Evolutionary conservation across 2,888 invertebrate genomes (phyloP).

Genomic region (Branchellion lobata): DNA sequence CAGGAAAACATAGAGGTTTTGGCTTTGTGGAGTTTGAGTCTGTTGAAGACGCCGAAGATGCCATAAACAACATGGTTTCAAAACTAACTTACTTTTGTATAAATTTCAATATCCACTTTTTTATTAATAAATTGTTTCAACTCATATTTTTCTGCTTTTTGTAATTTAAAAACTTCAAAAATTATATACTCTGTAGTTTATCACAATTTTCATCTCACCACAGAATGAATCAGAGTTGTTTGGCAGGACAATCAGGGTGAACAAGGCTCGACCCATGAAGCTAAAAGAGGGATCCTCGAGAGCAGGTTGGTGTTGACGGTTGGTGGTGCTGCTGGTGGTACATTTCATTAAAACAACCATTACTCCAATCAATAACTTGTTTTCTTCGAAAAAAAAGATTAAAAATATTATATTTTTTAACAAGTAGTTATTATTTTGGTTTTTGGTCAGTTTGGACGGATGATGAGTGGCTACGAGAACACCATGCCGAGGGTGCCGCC

Average conservation of each 20-base stretch:
- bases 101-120: neutral
- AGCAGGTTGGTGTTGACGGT: conserved; percentile 67
- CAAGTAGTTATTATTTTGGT: too few relatives aligned
- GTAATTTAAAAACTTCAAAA: neutral
- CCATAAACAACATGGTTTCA: conserved; percentile 94
- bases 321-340: too few relatives aligned
- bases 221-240: conserved; percentile 96
- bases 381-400: neutral
- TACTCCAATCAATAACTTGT: neutral
- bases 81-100: conserved; percentile 1
- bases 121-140: neutral
- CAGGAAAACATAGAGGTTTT: conserved; percentile 95
- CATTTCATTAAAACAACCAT: neutral
- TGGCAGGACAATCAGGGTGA: conserved; percentile 91
- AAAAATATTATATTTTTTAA: too few relatives aligned
- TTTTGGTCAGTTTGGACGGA: conserved; percentile 92
- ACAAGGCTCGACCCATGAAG: conserved; percentile 92
- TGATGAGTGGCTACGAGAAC: conserved; percentile 94
- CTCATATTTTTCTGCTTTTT: neutral
- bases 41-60: conserved; percentile 95
- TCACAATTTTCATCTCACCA: conserved; percentile 42
- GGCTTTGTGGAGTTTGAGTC: conserved; percentile 97
- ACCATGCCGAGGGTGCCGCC: conserved; percentile 76
- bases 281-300: conserved; percentile 86
- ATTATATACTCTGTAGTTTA: neutral